A percentile compares a stretch with the other conserved stretches of the same genome.
Conservation (phyloP, 2,888 invertebrate genomes). For the Calameuta filiformis region DNA sequence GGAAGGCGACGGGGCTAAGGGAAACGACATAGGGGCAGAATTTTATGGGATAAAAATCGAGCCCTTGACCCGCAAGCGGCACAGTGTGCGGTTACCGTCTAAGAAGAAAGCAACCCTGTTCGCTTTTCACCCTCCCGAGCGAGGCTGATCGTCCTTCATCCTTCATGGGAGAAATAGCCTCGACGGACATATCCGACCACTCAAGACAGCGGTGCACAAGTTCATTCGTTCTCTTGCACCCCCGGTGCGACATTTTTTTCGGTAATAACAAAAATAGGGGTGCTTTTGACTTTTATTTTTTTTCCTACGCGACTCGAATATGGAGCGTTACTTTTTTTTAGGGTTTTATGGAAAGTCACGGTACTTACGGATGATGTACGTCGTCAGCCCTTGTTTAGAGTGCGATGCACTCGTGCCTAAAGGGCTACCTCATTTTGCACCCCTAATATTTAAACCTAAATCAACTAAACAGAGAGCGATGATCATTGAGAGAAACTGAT, state of each 20-base stretch:
- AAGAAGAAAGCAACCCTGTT: neutral
- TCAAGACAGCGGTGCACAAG: slow-evolving; percentile 13
- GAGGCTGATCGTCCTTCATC: neutral
- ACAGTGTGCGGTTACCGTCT: neutral
- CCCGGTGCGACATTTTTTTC: neutral
- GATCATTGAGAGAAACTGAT: neutral
- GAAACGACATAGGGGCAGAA: slow-evolving; percentile 12
- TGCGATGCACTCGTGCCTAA: neutral
- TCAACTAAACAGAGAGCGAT: neutral
- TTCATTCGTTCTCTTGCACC: slow-evolving; percentile 8
- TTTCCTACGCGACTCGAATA: neutral
- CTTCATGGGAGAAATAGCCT: slow-evolving; percentile 6
- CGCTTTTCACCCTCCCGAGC: slow-evolving; percentile 3
- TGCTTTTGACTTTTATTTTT: neutral
- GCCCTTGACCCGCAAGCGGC: slow-evolving; percentile 1
- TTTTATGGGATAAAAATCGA: slow-evolving; percentile 22
- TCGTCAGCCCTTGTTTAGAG: neutral
- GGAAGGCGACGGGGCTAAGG: slow-evolving; percentile 6
- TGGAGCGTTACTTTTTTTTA: neutral
- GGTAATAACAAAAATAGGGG: neutral
- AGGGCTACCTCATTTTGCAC: neutral
- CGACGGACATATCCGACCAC: slow-evolving; percentile 12
- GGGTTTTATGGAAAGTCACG: neutral
- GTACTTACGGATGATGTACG: neutral
- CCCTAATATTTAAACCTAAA: neutral